Evolutionary conservation across 2,797 vertebrate species (phyloP).

Genomic region (Hydrolagus colliei): DNA sequence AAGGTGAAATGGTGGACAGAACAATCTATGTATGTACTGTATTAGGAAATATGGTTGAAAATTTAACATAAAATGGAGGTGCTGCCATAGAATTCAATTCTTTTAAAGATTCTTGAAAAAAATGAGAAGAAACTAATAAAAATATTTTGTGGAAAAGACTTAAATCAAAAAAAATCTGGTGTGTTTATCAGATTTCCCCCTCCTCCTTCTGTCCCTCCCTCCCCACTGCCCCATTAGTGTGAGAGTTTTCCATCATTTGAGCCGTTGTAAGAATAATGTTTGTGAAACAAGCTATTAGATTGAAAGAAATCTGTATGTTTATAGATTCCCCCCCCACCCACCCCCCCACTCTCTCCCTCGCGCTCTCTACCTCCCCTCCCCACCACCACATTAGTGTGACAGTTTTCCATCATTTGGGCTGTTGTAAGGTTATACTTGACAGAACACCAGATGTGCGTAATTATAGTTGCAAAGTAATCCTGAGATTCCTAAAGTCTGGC

Average conservation of each 20-base stretch:
- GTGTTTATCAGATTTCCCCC: constrained; percentile 1
- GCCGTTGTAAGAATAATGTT: background rate
- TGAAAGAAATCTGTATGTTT: no score
- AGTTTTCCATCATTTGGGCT: constrained; percentile 17
- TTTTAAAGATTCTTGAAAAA: background rate
- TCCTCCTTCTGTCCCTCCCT: no score
- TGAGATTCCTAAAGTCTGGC: constrained; percentile 22
- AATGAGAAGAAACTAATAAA: background rate
- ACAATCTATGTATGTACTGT: no score
- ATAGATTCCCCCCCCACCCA: no score
- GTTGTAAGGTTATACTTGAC: constrained; percentile 21
- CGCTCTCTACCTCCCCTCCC: no score
- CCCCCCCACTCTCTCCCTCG: no score
- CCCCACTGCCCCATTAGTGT: background rate
- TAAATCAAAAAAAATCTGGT: background rate
- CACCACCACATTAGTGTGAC: background rate
- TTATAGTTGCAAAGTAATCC: constrained; percentile 29
- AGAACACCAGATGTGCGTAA: constrained; percentile 31
- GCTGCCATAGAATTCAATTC: background rate
- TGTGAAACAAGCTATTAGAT: no score
- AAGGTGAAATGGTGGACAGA: no score
- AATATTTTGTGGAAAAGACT: background rate
- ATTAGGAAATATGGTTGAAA: no score
- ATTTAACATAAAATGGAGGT: background rate
- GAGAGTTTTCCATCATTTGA: constrained; percentile 24